Percentiles rank a stretch among this genome's conserved stretches.
Conservation (phyloP, 2,113 vertebrate genomes). For the Nothobranchius kuhntae region DNA sequence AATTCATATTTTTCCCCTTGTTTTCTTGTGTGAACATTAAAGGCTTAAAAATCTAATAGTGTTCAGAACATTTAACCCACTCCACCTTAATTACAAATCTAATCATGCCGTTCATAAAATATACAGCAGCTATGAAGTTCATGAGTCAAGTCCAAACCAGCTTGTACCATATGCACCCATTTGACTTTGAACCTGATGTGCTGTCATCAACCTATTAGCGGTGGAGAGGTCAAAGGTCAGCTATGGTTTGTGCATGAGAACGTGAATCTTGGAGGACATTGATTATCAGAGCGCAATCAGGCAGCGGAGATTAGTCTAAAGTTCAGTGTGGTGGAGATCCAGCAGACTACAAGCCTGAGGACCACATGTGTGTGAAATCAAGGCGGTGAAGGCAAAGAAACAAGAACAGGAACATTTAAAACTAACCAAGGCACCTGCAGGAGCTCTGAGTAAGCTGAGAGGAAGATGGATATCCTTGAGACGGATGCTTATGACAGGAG, state of each 20-base stretch:
- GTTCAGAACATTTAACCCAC: too few species aligned
- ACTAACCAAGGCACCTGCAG: slow-evolving; percentile 7
- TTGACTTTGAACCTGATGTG: slow-evolving; percentile 58
- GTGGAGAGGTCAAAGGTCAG: slow-evolving; percentile 64
- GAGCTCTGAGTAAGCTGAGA: slow-evolving; percentile 7
- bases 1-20: too few species aligned
- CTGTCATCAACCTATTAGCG: slow-evolving; percentile 43
- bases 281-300: slow-evolving; percentile 61
- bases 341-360: slow-evolving; percentile 23
- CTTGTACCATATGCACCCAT: background rate
- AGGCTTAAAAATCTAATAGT: too few species aligned
- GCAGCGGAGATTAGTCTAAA: slow-evolving; percentile 65
- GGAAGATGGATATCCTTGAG: slow-evolving; percentile 82
- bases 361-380: slow-evolving; percentile 8
- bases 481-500: slow-evolving; percentile 75
- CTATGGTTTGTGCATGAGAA: slow-evolving; percentile 28
- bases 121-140: background rate
- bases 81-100: too few species aligned
- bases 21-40: too few species aligned
- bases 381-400: background rate
- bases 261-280: slow-evolving; percentile 47
- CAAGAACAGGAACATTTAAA: background rate
- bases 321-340: slow-evolving; percentile 55
- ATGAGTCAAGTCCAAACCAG: background rate
- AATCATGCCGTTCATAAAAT: too few species aligned